Base-by-base conservation (phyloP, 37 sponge, comb jelly and placozoan species). In the Halichondria panicea region DNA sequence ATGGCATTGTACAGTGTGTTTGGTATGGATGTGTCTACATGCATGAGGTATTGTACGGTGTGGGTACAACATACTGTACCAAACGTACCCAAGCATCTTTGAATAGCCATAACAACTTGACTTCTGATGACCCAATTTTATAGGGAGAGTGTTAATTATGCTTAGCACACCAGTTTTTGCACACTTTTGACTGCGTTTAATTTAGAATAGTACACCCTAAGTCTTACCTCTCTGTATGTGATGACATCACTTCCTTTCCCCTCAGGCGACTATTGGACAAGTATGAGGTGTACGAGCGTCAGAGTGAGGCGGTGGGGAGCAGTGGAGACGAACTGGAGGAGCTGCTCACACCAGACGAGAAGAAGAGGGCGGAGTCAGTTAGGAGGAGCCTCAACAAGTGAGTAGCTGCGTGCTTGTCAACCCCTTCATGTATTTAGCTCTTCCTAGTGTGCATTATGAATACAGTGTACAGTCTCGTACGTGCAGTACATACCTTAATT, bases 271-370 rank as follows among this genome's bases (percentile, higher is more conserved):
- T 91, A 45, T 62, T 91, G 67, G 92, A 91, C 42, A 78, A 79
- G 50, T 63, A 63, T 41, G 39, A 52, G n/a, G 30, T 55, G 59
- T 83, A 83, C 53, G 70, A 83, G 57, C 55, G 55, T 11, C 87
- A 86, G 68, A n/a, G 37, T 67, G 44, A 54, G 57, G 73, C 65
- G 68, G 33, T 52, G 39, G 27, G 62, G 52, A 67, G 66, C 11
- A 12, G 45, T 25, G 66, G 44, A 0, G 67, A 66, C 27, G 92
- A 91, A 59, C 18, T 86, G 59, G 94, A 93, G 58, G 94, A 93
- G 40, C 34, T 82, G 11, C 68, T 93, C 37, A 93, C 94, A 15
- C 87, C 91, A 59, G 86, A 70, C 19, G 94, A 93, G 76, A 88
- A 50, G 45, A 43, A 72, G 34, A 69, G 21, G 46, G 72, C 71